phyloP scores from a whole-genome alignment of 2,888 invertebrate genomes.

The Sympetrum striolatum region DNA sequence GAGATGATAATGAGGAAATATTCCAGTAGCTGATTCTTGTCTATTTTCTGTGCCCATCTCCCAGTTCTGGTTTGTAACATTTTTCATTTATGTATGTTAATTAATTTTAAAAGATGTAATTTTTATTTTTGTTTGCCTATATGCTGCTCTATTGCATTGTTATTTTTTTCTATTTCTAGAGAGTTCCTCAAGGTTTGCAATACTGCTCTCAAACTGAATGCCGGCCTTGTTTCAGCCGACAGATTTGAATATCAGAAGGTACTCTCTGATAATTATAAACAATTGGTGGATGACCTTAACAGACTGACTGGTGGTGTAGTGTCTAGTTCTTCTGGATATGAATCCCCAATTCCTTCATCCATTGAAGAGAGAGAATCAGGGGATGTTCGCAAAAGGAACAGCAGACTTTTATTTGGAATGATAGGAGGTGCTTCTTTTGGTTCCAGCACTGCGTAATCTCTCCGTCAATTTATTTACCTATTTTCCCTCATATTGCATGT shows the following conservation, averaged over 20 bases:
- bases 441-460: constrained; percentile 76
- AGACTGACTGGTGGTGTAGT: constrained; percentile 10
- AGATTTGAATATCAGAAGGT: constrained; percentile 93
- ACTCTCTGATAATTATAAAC: constrained; percentile 74
- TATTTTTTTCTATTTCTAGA: constrained; percentile 61
- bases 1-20: too few species aligned
- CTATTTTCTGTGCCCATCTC: too few species aligned
- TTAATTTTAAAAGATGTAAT: neutral
- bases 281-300: constrained; percentile 4
- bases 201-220: constrained; percentile 87
- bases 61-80: too few species aligned
- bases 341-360: constrained; percentile 49
- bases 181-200: constrained; percentile 91
- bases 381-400: constrained; percentile 74
- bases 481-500: neutral
- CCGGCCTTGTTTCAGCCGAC: constrained; percentile 84
- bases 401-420: constrained; percentile 77
- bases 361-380: constrained; percentile 64
- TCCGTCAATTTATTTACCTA: neutral
- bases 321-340: constrained; percentile 2
- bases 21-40: too few species aligned
- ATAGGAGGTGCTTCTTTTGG: constrained; percentile 82
- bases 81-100: neutral
- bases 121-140: neutral
- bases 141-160: neutral